Evolutionary conservation across 2,888 invertebrate species (phyloP).

Genomic region (Tridacna gigas): DNA sequence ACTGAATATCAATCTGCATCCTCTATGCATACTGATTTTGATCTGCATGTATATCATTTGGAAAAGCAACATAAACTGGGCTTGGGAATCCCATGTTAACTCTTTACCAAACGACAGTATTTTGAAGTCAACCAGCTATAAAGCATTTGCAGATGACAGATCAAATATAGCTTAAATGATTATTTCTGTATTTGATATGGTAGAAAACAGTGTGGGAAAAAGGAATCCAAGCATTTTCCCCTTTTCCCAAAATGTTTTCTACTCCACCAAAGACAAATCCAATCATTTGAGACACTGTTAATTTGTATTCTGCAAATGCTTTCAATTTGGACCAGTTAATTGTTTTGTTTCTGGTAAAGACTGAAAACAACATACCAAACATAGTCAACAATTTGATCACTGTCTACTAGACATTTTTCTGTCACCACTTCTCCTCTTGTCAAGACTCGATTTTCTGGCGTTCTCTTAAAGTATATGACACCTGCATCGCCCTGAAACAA

Average conservation of each 20-base stretch:
- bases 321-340: not conserved
- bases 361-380: not conserved
- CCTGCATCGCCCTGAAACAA: not conserved
- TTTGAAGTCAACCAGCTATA: no score
- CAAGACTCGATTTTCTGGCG: not conserved
- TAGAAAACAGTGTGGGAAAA: no score
- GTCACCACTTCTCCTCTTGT: not conserved
- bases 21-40: no score
- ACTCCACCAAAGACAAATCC: not conserved
- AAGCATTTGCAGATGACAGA: no score
- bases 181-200: no score
- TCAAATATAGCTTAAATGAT: no score
- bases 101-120: no score
- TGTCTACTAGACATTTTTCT: not conserved
- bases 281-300: not conserved
- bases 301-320: not conserved
- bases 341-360: not conserved
- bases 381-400: not conserved
- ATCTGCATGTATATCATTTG: no score
- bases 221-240: no score
- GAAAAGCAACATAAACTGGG: no score
- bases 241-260: not conserved
- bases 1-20: no score
- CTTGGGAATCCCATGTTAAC: no score
- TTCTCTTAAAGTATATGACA: not conserved